Evolutionary conservation across 2,888 invertebrate genomes (phyloP).

Genomic region (Erebia palarica): DNA sequence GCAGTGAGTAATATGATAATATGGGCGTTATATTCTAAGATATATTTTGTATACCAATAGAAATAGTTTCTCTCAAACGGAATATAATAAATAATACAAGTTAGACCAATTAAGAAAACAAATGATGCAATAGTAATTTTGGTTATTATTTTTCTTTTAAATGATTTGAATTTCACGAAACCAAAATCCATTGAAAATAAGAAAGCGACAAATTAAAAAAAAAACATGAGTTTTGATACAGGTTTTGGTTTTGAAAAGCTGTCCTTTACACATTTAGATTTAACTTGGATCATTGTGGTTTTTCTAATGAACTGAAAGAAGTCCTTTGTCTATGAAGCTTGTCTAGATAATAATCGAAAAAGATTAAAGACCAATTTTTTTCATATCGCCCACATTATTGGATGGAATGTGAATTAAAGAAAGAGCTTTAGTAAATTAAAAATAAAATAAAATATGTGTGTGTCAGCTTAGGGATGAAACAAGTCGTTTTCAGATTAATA

Average conservation of each 20-base stretch:
- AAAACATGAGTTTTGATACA: constrained; percentile 9
- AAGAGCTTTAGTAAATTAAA: not conserved
- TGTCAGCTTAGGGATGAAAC: too few species aligned
- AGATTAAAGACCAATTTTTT: not conserved
- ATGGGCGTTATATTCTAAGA: not conserved
- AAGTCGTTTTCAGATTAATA: too few species aligned
- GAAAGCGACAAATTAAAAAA: not conserved
- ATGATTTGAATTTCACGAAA: constrained; percentile 12
- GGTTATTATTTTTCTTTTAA: not conserved
- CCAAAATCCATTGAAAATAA: constrained; percentile 24
- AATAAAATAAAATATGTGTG: too few species aligned
- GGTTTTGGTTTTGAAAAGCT: not conserved
- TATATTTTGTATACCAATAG: constrained; percentile 1
- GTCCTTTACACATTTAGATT: not conserved
- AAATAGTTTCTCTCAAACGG: not conserved
- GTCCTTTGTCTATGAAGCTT: not conserved
- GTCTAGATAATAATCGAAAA: not conserved
- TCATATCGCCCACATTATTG: not conserved
- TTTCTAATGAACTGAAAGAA: not conserved
- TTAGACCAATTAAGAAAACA: not conserved
- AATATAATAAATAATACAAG: not conserved
- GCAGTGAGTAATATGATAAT: not conserved
- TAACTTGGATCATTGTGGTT: constrained; percentile 9
- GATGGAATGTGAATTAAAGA: not conserved
- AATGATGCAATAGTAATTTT: not conserved